phyloP scores from a whole-genome alignment of 2,797 vertebrate genomes.

The Ispidina picta region DNA sequence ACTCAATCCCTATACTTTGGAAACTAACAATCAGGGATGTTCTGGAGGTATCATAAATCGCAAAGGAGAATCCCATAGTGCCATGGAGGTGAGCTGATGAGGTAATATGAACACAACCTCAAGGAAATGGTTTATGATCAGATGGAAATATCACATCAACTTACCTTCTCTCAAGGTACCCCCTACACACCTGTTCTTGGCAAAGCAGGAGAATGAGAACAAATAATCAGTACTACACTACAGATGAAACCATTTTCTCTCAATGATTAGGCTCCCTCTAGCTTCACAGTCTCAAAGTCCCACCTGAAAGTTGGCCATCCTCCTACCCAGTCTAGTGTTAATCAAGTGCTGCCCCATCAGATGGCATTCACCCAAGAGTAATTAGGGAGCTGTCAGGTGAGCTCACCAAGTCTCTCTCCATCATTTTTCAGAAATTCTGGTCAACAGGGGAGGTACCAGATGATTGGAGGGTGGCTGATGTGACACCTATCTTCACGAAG shows the following conservation, averaged over 20 bases:
- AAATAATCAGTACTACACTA: not conserved
- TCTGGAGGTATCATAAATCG: not conserved
- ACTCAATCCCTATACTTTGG: not conserved
- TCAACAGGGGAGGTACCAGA: too few relatives aligned
- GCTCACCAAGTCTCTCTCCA: too few relatives aligned
- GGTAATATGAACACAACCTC: not conserved
- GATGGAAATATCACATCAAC: not conserved
- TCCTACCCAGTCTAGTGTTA: not conserved
- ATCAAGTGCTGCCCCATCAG: not conserved
- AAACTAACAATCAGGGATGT: not conserved
- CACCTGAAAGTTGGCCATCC: not conserved
- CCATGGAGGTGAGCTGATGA: not conserved
- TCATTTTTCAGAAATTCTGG: too few relatives aligned
- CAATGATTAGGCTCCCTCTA: not conserved
- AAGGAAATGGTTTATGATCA: not conserved
- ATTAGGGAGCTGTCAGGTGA: too few relatives aligned
- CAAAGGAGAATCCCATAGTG: not conserved
- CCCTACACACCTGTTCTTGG: not conserved
- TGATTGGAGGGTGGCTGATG: too few relatives aligned
- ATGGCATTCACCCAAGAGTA: too few relatives aligned
- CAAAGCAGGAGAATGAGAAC: not conserved
- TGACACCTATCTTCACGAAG: too few relatives aligned
- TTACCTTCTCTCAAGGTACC: not conserved
- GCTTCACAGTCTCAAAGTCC: not conserved
- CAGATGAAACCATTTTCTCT: not conserved